Evolutionary conservation across 1,140 invertebrate species (phyloP), one percentile per base, ranked within the genome.

Genomic region (Camponotus pennsylvanicus): DNA sequence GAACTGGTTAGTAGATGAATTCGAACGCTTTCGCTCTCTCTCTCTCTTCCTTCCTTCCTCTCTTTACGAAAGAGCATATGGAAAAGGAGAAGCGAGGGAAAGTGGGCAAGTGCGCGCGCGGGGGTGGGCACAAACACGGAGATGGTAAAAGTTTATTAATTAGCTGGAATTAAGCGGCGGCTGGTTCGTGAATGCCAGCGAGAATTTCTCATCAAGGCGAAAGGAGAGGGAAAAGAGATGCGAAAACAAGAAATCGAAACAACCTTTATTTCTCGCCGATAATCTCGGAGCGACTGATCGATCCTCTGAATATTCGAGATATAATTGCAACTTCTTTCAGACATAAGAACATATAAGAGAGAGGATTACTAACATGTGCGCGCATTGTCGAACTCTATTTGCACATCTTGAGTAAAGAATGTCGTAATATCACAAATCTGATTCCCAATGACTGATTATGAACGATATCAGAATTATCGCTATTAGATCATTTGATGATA

Each of bases 101-200:
- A 42, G 49, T 76, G 82, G 59, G 55, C 79, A 73, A 66, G 40
- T 75, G 61, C 40, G 52, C 63, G 83, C 71, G 85, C 59, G 77
- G 67, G 83, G 79, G 63, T 88, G 86, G 76, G 88, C 89, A 89
- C 91, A 92, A 91, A 88, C 90, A 89, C 92, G 90, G 91, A 93
- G 92, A 93, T 93, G 91, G 90, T 92, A 92, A 94, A 94, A 94
- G 93, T 94, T 94, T 94, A 94, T 94, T 94, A 94, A 94, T 94
- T 94, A 94, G 91, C 91, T 92, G 90, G 90, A 92, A 93, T 94
- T 93, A 94, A 93, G 92, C 91, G 89, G 88, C 88, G 87, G 88
- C 85, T 78, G 85, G 76, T 90, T 83, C 88, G 61, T 55, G 70
- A 75, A 61, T 86, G 57, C 70, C 55, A 71, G 71, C 45, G 55